Evolutionary conservation across 1,140 invertebrate genomes (phyloP).

Genomic region (Holcopasites calliopsidis): DNA sequence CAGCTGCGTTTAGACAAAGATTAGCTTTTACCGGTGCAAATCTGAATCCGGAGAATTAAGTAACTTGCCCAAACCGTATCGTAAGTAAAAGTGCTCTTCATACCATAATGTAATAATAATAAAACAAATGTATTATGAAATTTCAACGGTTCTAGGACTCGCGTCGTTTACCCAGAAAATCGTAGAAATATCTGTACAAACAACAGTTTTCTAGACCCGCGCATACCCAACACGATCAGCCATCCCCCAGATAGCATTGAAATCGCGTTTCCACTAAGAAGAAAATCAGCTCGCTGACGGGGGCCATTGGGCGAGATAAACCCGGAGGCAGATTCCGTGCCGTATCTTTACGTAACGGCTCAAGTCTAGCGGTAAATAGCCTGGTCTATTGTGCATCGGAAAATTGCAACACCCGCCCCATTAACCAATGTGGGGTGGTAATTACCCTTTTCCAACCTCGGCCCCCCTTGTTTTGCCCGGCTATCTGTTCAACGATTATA

Average conservation of each 20-base stretch:
- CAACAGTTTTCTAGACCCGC: background rate
- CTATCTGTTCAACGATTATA: conserved; percentile 71
- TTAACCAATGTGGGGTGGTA: conserved; percentile 65
- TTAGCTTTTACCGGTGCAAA: background rate
- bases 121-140: too few relatives aligned
- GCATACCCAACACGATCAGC: background rate
- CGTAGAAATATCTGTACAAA: background rate
- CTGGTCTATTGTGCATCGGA: conserved; percentile 44
- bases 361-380: conserved; percentile 51
- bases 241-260: background rate
- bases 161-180: background rate
- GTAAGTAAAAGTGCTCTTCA: too few relatives aligned
- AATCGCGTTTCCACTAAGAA: background rate
- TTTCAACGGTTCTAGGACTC: too few relatives aligned
- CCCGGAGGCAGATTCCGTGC: background rate
- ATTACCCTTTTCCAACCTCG: conserved; percentile 46
- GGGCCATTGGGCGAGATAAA: conserved; percentile 41
- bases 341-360: conserved; percentile 49
- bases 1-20: background rate
- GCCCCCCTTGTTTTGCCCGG: conserved; percentile 60
- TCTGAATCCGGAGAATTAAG: too few relatives aligned
- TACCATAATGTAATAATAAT: too few relatives aligned
- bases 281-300: background rate
- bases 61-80: too few relatives aligned
- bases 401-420: conserved; percentile 65